Evolutionary conservation across 2,888 invertebrate species (phyloP), one percentile per base, ranked within the genome.

Genomic region (Cheilosia scutellata): DNA sequence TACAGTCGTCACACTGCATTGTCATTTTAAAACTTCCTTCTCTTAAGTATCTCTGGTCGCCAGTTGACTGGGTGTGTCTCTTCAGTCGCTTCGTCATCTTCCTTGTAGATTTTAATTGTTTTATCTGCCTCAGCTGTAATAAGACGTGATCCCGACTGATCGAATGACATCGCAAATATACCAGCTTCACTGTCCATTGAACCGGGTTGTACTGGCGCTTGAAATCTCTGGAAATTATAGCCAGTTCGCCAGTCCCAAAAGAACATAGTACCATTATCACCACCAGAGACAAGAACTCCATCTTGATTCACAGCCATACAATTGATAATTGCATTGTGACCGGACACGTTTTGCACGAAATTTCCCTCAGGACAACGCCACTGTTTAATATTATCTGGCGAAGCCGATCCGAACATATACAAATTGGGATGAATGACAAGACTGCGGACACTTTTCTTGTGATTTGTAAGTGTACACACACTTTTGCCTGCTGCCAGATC

Each of bases 181-280:
- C 99, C 99, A 20, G 98, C 97, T 92, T 99, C 99, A 16, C 98
- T 98, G 93, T 99, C 99, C 96, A 99, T 99, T 0, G 99, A 99
- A 13, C 99, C 99, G 0, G 99, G 99, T 91, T 99, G 99, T 0
- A 98, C 98, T 2, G 97, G 97, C 4, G 98, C 96, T 93, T 97
- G 96, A 82, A 97, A 93, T 78, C 97, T 94, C 93, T 99, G 99
- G 93, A 99, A 99, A 93, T 99, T 99, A 91, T 99, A 99, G 0
- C 99, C 99, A 0, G 99, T 99, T 89, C 97, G 94, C 99, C 99
- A 99, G 92, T 99, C 99, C 99, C 99, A 99, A 90, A 97, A 96
- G 92, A 97, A 96, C 94, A 99, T 94, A 0, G 98, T 98, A 0
- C 99, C 99, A 91, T 99, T 99, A 91, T 99, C 99, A 27, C 98